Conservation (phyloP, 2,113 vertebrate genomes). For the Odocoileus hemionus region DNA sequence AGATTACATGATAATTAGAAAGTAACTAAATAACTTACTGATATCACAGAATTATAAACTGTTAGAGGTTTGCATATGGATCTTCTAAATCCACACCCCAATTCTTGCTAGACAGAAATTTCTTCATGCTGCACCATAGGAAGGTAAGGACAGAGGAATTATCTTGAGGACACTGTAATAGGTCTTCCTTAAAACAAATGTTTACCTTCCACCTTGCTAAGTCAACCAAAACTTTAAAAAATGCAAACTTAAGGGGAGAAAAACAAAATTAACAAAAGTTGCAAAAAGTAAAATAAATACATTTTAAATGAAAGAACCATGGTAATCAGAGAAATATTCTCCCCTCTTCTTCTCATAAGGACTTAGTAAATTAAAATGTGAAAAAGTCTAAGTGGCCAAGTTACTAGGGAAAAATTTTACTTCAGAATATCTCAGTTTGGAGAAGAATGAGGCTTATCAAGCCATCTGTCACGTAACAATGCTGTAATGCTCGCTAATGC, state of each 20-base stretch:
- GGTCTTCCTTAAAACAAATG: conserved; percentile 5
- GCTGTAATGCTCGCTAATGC: background rate
- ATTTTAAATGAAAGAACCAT: conserved; percentile 13
- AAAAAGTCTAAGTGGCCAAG: background rate
- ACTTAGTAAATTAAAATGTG: conserved; percentile 7
- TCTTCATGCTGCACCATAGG: conserved; percentile 47
- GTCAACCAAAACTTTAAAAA: background rate
- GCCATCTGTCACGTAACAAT: background rate
- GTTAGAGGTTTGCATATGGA: conserved; percentile 17
- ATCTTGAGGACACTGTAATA: background rate
- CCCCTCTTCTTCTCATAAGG: background rate
- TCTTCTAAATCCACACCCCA: conserved; percentile 31
- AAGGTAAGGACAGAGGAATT: conserved; percentile 23
- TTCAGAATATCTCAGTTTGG: background rate
- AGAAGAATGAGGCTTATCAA: conserved; percentile 27
- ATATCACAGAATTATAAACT: conserved; percentile 35
- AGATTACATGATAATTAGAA: conserved; percentile 18
- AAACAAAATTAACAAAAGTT: conserved; percentile 39
- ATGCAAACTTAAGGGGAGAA: background rate
- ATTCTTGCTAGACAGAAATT: conserved; percentile 21
- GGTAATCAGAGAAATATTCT: background rate
- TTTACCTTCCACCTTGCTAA: conserved; percentile 35
- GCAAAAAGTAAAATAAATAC: conserved; percentile 33
- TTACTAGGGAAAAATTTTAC: background rate
- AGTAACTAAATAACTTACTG: conserved; percentile 35